phyloP scores from a whole-genome alignment of 2,113 vertebrate genomes.

The Neomonachus schauinslandi region DNA sequence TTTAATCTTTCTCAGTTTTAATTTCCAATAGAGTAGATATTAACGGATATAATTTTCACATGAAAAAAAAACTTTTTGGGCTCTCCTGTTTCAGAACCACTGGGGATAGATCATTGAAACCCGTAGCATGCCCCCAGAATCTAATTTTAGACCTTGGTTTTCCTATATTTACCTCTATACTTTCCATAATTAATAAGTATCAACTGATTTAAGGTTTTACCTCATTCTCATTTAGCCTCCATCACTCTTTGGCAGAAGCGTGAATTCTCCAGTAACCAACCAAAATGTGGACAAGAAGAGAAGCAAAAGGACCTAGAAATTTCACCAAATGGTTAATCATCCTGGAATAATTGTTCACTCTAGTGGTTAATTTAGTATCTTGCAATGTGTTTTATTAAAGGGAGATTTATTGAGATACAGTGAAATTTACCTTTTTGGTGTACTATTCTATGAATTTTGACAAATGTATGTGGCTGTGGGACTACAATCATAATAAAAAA shows the following conservation, averaged over 20 bases:
- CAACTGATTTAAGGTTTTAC: neutral
- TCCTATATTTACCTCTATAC: neutral
- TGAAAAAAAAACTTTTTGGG: neutral
- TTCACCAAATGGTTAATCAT: neutral
- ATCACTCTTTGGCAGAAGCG: neutral
- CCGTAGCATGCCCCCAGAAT: neutral
- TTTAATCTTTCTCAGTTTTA: neutral
- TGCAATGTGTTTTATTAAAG: neutral
- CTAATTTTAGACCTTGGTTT: conserved; percentile 40
- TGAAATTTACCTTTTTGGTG: neutral
- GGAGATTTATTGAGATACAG: neutral
- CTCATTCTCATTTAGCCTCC: neutral
- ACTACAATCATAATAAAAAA: neutral
- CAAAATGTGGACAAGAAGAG: neutral
- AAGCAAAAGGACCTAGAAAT: neutral
- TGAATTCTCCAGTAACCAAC: neutral
- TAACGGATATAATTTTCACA: neutral
- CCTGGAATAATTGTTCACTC: neutral
- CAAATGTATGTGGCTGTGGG: neutral
- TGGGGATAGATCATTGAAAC: neutral
- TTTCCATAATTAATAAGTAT: neutral
- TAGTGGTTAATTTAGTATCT: conserved; percentile 26
- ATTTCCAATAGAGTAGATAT: conserved; percentile 18
- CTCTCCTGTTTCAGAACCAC: neutral
- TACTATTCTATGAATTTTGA: neutral